Conservation (phyloP, 2,113 vertebrate species). For the Callospermophilus lateralis region DNA sequence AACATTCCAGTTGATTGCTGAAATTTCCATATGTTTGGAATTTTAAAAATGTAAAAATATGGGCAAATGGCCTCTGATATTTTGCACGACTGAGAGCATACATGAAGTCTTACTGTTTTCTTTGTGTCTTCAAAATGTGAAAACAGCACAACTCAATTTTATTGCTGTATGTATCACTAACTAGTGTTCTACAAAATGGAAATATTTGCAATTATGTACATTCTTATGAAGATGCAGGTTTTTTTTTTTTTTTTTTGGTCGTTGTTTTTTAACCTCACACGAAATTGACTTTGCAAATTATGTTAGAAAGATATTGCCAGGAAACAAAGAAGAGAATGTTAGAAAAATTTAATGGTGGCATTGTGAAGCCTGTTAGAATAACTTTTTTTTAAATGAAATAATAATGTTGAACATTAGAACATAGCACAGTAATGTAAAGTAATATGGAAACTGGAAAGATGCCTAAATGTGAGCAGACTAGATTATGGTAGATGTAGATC, state of each 20-base stretch:
- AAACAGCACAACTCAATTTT: not conserved
- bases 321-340: conserved; percentile 23
- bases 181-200: not conserved
- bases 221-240: not conserved
- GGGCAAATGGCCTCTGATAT: not conserved
- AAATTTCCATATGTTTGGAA: not conserved
- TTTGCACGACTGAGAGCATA: not conserved
- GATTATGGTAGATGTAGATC: conserved; percentile 1
- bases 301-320: not conserved
- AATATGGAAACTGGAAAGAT: conserved; percentile 43
- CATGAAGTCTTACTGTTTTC: not conserved
- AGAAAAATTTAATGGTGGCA: conserved; percentile 17
- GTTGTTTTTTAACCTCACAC: not conserved
- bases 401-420: conserved; percentile 44
- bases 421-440: conserved; percentile 37
- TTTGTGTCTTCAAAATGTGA: not conserved
- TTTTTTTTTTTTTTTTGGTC: not conserved
- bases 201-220: conserved; percentile 13
- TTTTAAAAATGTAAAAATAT: not conserved
- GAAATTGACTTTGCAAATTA: conserved; percentile 35
- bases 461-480: conserved; percentile 19
- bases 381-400: conserved; percentile 52
- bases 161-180: not conserved
- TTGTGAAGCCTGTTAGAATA: conserved; percentile 10
- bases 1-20: not conserved